Percentiles rank a stretch among this genome's conserved stretches.
phyloP scores from a whole-genome alignment of 2,888 invertebrate genomes.

The Himalopsyche kuldschensis region DNA sequence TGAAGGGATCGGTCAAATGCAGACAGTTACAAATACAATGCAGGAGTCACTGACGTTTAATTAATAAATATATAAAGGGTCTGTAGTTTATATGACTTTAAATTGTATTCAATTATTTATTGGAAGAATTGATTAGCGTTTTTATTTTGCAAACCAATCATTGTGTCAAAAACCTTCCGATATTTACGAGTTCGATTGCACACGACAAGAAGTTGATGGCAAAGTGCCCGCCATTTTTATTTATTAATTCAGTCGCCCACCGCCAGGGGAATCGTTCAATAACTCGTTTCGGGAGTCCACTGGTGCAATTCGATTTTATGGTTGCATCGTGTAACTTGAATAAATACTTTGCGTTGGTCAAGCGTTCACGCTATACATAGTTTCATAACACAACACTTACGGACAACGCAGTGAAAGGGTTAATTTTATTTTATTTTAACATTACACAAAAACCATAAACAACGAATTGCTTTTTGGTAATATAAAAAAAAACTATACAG shows the following conservation, averaged over 20 bases:
- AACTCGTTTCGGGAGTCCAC: constrained; percentile 22
- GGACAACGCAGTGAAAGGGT: too few relatives aligned
- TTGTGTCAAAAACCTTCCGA: neutral
- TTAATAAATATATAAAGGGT: too few relatives aligned
- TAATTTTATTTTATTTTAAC: too few relatives aligned
- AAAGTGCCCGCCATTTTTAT: constrained; percentile 25
- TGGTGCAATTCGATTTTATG: constrained; percentile 33
- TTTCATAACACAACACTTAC: too few relatives aligned
- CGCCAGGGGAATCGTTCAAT: constrained; percentile 30
- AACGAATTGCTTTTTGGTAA: too few relatives aligned
- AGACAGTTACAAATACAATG: too few relatives aligned
- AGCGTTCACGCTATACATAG: neutral
- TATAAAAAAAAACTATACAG: too few relatives aligned
- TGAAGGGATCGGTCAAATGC: too few relatives aligned
- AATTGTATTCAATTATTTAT: too few relatives aligned
- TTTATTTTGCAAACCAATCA: neutral
- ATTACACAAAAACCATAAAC: too few relatives aligned
- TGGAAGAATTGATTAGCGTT: neutral
- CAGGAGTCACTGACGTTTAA: too few relatives aligned
- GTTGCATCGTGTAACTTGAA: constrained; percentile 1
- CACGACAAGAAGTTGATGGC: constrained; percentile 9
- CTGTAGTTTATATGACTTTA: too few relatives aligned
- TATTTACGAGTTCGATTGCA: neutral
- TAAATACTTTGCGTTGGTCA: neutral
- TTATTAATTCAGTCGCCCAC: constrained; percentile 25